phyloP scores from a whole-genome alignment of 2,888 invertebrate genomes.

The Hipparchia semele region DNA sequence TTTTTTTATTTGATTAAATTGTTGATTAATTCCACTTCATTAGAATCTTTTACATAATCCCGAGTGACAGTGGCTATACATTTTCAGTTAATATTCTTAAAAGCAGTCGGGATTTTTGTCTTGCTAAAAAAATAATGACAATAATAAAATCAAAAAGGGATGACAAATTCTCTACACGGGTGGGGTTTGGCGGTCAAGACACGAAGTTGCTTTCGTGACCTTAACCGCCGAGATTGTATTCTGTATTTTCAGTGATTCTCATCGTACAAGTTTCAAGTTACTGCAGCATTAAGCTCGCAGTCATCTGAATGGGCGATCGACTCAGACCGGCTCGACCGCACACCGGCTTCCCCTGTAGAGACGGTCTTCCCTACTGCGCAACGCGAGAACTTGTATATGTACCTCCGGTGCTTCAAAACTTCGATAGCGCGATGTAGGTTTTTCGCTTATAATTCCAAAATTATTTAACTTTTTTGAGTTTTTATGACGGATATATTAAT shows the following conservation, averaged over 20 bases:
- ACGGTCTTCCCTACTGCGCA: conserved; percentile 6
- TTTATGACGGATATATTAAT: background rate
- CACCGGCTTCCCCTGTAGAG: conserved; percentile 14
- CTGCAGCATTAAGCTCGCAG: no score
- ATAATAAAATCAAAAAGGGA: background rate
- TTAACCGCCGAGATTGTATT: conserved; percentile 3
- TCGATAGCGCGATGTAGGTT: conserved; percentile 9
- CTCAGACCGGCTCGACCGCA: conserved; percentile 1
- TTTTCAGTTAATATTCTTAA: no score
- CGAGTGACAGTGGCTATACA: no score
- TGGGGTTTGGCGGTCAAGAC: conserved; percentile 13
- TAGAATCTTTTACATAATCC: no score
- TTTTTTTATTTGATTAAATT: no score
- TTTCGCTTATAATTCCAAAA: background rate
- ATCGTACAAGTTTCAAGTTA: no score
- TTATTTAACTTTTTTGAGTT: background rate
- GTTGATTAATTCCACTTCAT: no score
- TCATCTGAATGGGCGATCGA: conserved; percentile 8
- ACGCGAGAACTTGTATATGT: conserved; percentile 2
- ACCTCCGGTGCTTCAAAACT: background rate
- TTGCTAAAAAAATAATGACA: no score
- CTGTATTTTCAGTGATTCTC: background rate
- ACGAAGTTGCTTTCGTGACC: background rate
- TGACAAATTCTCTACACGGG: conserved; percentile 7
- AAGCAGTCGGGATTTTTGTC: no score